phyloP scores from a whole-genome alignment of 2,888 invertebrate species.

The Drosophila setosimentum region DNA sequence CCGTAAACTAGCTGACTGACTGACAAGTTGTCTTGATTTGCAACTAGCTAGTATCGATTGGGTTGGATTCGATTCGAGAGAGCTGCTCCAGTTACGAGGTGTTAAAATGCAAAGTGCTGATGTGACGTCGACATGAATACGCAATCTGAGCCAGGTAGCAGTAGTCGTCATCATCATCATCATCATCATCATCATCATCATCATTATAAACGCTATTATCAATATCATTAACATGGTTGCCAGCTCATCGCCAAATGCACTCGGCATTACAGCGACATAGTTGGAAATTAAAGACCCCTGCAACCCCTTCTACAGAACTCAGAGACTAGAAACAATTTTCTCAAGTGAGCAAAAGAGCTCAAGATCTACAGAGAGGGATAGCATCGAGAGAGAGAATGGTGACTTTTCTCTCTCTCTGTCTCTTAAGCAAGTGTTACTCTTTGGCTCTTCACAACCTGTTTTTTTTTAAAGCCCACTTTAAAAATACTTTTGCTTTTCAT shows the following conservation, averaged over 20 bases:
- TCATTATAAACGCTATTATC: conserved; percentile 18
- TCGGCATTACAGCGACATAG: conserved; percentile 64
- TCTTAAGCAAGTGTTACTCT: conserved; percentile 67
- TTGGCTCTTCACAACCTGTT: conserved; percentile 76
- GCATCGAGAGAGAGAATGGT: neutral
- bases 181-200: conserved; percentile 18
- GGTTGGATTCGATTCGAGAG: too few species aligned
- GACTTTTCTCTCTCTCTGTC: conserved; percentile 27
- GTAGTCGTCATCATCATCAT: conserved; percentile 7
- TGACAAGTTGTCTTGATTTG: conserved; percentile 7
- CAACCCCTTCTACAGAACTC: neutral
- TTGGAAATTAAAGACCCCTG: conserved; percentile 12
- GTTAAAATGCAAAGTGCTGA: conserved; percentile 65
- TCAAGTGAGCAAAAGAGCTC: conserved; percentile 40
- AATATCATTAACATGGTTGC: conserved; percentile 28
- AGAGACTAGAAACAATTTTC: conserved; percentile 28
- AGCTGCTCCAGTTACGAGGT: conserved; percentile 65
- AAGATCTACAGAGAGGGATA: neutral
- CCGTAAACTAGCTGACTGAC: conserved; percentile 46
- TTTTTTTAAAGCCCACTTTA: conserved; percentile 76
- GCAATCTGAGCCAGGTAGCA: conserved; percentile 25
- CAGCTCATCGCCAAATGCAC: conserved; percentile 62
- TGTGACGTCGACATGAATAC: conserved; percentile 59
- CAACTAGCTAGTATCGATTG: neutral
- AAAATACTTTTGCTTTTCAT: conserved; percentile 79